Base-by-base conservation (phyloP, 2,888 invertebrate genomes). In the Sturmia bella region DNA sequence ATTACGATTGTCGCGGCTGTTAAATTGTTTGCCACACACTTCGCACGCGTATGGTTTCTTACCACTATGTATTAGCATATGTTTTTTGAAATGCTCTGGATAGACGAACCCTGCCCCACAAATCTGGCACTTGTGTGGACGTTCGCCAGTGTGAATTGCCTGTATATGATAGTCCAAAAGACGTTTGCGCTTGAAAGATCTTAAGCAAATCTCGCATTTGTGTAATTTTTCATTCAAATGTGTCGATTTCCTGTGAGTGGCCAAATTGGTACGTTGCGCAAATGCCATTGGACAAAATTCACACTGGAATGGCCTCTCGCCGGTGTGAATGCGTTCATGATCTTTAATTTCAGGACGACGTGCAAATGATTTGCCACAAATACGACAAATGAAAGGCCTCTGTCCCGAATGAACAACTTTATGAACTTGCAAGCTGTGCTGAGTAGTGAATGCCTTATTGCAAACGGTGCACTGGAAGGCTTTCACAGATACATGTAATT, bases 1-100 rank as follows among this genome's bases (percentile, higher is more conserved):
- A 91, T 96, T 96, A 77, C 96, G 92, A 88, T 96, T 97, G 91
- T 96, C 96, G 77, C 96, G 93, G 11, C 96, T 95, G 88, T 95
- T 96, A 91, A 97, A 97, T 64, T 95, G 93, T 89, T 96, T 96
- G 66, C 95, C 96, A 89, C 97, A 97, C 15, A 96, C 95, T 92
- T 95, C 94, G 83, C 96, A 96, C 0, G 92, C 91, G 85, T 93
- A 96, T 0, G 96, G 95, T 80, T 95, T 94, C 77, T 94, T 94
- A 0, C 95, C 96, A 15, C 94, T 95, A 87, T 96, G 96, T 87
- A 96, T 95, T 0, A 95, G 91, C 80, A 94, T 91, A 86, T 97
- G 96, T 84, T 89, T 89, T 91, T 95, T 96, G 87, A 94, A 95
- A 86, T 96, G 96, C 87, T 96, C 95, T 0, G 96, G 95, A 88